Percentiles rank a stretch among this genome's conserved stretches.
Evolutionary conservation across 1,140 invertebrate genomes (phyloP).

Genomic region (Sarcophaga peregrina): DNA sequence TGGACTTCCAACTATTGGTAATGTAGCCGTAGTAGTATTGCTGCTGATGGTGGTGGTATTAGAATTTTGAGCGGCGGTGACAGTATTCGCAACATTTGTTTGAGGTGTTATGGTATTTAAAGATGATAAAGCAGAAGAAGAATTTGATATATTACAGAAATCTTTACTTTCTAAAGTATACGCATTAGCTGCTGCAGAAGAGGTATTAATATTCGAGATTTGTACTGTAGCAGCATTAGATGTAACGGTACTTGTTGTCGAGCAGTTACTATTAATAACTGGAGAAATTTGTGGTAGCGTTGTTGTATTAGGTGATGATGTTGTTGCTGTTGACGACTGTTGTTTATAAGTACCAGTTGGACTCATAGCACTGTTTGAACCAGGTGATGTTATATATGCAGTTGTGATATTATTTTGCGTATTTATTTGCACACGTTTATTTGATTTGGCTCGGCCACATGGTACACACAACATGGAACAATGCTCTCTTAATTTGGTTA

Average conservation of each 20-base stretch:
- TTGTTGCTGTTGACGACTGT: background rate
- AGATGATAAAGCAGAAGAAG: background rate
- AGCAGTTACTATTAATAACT: background rate
- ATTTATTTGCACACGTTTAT: slow-evolving; percentile 49
- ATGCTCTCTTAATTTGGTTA: slow-evolving; percentile 62
- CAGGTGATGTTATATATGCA: slow-evolving; percentile 1
- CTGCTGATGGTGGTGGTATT: background rate
- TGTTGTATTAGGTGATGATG: background rate
- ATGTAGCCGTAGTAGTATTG: background rate
- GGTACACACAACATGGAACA: slow-evolving; percentile 61
- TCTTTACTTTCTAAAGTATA: background rate
- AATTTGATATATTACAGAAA: background rate
- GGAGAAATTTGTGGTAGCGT: slow-evolving; percentile 7
- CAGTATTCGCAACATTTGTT: no score
- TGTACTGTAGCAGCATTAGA: background rate
- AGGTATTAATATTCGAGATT: background rate
- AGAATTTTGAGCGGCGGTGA: background rate
- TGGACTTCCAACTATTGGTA: background rate
- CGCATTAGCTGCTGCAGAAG: slow-evolving; percentile 9
- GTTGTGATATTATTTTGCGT: background rate
- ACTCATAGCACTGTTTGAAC: background rate
- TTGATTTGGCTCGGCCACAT: slow-evolving; percentile 55
- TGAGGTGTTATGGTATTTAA: background rate
- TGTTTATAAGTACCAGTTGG: background rate
- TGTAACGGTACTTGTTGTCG: background rate